A percentile compares a stretch with the other conserved stretches of the same genome.
These are phyloP conservation scores for Ceyx cyanopectus DNA, from an alignment of 2,113 vertebrate species.

Conservation along the genomic window DNA sequence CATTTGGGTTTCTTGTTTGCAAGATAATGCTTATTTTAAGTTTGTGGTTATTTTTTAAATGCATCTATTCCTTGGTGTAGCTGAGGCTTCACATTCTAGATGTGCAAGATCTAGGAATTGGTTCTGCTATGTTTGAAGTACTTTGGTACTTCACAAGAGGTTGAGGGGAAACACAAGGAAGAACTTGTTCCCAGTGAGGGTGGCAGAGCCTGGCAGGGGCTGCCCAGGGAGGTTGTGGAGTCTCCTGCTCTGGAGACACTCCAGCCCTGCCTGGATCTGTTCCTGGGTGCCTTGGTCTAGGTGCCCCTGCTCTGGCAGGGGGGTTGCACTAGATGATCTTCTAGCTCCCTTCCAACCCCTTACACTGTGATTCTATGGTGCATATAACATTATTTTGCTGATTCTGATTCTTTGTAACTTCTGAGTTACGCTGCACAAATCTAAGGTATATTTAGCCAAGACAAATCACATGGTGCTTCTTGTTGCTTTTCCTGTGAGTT, in stretches of 20 bases:
- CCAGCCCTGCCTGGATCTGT: no score
- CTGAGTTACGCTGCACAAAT: neutral
- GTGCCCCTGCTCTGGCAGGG: no score
- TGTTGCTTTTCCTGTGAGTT: neutral
- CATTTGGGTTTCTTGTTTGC: neutral
- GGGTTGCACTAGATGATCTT: no score
- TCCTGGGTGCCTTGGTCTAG: no score
- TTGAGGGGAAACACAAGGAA: no score
- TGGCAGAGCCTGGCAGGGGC: no score
- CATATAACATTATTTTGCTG: neutral
- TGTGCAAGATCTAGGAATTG: neutral
- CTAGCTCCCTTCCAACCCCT: no score
- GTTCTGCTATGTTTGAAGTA: neutral
- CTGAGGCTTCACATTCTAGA: neutral
- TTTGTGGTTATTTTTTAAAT: neutral
- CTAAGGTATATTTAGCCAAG: neutral
- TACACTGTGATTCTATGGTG: no score
- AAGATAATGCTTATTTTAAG: neutral
- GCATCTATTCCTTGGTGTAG: accelerated
- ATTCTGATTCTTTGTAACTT: neutral
- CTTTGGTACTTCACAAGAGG: no score
- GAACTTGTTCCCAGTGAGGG: no score
- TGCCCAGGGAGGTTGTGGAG: no score
- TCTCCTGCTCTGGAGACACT: no score
- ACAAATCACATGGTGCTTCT: neutral